A percentile compares a stretch with the other conserved stretches of the same genome.
Conservation (phyloP, 2,797 vertebrate species). For the Tragopan temminckii region DNA sequence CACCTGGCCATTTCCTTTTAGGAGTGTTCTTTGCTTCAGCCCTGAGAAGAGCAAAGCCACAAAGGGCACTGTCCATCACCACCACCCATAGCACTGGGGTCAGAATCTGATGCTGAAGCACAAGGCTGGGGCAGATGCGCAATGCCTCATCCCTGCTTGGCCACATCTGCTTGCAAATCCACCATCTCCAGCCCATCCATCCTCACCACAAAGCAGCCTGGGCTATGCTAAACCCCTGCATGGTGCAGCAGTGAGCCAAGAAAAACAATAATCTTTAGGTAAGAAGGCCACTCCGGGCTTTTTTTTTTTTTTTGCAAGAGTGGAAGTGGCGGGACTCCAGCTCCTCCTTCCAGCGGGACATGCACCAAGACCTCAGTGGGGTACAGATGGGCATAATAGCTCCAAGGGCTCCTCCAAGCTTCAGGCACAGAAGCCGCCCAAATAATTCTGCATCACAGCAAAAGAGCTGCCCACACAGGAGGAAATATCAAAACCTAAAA, state of each 20-base stretch:
- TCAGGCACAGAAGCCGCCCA: background rate
- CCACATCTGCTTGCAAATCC: fast-evolving
- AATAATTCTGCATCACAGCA: background rate
- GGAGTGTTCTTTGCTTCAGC: background rate
- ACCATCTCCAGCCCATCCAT: fast-evolving
- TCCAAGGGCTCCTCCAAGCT: background rate
- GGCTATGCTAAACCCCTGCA: fast-evolving
- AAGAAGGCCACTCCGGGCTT: background rate
- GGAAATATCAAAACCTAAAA: background rate
- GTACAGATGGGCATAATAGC: background rate
- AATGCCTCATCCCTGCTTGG: fast-evolving
- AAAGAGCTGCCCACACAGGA: fast-evolving
- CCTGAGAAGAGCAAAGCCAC: background rate
- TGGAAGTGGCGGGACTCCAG: background rate
- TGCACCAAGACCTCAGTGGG: background rate
- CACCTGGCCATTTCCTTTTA: background rate
- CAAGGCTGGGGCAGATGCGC: fast-evolving
- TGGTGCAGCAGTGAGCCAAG: background rate
- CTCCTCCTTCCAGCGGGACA: background rate
- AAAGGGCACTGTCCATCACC: fast-evolving
- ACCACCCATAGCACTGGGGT: too few relatives aligned
- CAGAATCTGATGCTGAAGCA: background rate
- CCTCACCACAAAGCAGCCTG: background rate
- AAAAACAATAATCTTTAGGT: background rate
- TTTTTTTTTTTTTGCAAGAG: background rate